Base-by-base conservation (phyloP, 2,888 invertebrate genomes). In the Neuroscelio doddi region DNA sequence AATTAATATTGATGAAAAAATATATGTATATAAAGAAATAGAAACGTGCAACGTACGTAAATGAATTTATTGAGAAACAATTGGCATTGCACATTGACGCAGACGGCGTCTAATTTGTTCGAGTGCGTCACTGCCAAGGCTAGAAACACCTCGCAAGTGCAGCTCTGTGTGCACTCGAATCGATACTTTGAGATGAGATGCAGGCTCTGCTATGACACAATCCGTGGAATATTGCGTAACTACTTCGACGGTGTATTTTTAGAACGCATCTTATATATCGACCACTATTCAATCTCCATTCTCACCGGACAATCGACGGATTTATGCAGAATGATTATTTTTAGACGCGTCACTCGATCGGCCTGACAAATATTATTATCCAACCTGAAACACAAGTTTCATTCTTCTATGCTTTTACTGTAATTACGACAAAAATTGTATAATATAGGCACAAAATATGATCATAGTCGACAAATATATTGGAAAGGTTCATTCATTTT, bases 81-180 rank as follows among this genome's bases (percentile, higher is more conserved):
- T 57, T 32, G 38, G 24, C 42, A 17, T 53, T 38, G 17, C 45
- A 44, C 34, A 27, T 27, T 32, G 16, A 29, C n/a, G n/a, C n/a
- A n/a, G 9, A 29, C 47, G 59, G 34, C 47, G 34, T 57, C 15
- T 64, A 71, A 76, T 76, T 77, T 72, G 67, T 69, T 70, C 72
- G 73, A 56, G 52, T 49, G 36, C 55, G 55, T 66, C 69, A 74
- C 55, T 69, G 73, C 62, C 75, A 77, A 74, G 77, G 76, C 46
- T 66, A 68, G 65, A 46, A 70, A 64, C 50, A 68, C 70, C 69
- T 71, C 55, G 62, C n/a, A 71, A 73, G 68, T 72, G 71, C 65
- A 47, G 41, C 21, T 41, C 39, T 16, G 36, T 16, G 17, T 47
- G 30, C 29, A 27, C 24, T 29, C 64, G 29, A 21, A 56, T 38